Conservation (phyloP, 2,113 vertebrate genomes). For the Eira barbara region DNA sequence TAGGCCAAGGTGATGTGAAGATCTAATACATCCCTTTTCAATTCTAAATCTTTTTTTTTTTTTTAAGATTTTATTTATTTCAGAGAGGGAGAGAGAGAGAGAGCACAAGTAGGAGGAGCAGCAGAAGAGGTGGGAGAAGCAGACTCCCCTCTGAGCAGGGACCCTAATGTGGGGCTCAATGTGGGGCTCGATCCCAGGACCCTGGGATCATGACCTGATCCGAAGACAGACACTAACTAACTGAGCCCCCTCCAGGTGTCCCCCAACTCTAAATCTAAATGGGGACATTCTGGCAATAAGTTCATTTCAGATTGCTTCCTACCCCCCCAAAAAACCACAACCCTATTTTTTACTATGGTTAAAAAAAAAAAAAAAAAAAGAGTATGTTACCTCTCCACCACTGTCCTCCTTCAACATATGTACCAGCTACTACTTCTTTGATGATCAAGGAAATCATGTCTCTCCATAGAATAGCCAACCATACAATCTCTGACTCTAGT, state of each 20-base stretch:
- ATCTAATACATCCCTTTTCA: not conserved
- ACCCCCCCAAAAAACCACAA: not conserved
- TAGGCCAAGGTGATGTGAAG: not conserved
- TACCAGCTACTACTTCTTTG: not conserved
- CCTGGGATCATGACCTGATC: not conserved
- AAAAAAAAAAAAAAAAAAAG: not conserved
- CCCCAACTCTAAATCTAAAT: not conserved
- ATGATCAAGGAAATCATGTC: not conserved
- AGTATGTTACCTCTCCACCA: not conserved
- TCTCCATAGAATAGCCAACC: not conserved
- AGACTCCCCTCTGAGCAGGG: not conserved
- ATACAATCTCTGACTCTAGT: not conserved
- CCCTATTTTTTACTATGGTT: not conserved
- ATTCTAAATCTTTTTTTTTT: not conserved
- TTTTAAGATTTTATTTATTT: not conserved
- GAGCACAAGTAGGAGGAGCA: not conserved
- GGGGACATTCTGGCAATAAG: not conserved
- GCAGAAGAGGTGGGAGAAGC: not conserved
- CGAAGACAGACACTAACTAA: not conserved
- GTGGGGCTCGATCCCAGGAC: not conserved
- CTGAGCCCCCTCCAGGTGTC: not conserved
- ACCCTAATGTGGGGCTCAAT: not conserved
- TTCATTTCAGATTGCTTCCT: not conserved
- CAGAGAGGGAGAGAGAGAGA: not conserved
- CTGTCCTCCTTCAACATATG: not conserved